phyloP scores from a whole-genome alignment of 2,113 vertebrate genomes.

The Neoarius graeffei region DNA sequence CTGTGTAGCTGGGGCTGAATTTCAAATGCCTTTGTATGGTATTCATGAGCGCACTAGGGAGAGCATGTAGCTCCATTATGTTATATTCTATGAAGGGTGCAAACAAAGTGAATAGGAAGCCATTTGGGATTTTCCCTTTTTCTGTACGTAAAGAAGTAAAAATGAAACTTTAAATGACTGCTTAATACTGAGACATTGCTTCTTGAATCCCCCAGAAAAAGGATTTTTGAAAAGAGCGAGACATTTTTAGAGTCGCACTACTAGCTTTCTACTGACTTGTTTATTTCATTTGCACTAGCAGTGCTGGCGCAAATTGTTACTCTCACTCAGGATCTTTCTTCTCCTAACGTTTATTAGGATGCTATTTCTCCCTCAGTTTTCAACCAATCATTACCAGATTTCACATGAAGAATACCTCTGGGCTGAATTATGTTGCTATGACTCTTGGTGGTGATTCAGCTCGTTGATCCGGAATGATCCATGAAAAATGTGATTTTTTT shows the following conservation, averaged over 20 bases:
- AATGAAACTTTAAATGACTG: not conserved
- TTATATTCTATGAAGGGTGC: not conserved
- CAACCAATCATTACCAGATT: too few relatives aligned
- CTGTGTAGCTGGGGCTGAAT: not conserved
- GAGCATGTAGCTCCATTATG: not conserved
- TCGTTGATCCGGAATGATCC: too few relatives aligned
- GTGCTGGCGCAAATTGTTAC: too few relatives aligned
- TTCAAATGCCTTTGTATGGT: not conserved
- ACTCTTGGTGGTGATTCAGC: too few relatives aligned
- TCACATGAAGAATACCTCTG: too few relatives aligned
- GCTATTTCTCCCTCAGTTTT: too few relatives aligned
- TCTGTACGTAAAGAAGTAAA: not conserved
- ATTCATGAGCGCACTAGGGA: not conserved
- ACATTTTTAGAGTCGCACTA: not conserved
- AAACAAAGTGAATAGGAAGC: not conserved
- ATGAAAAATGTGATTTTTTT: too few relatives aligned
- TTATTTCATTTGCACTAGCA: too few relatives aligned
- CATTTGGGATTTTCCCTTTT: not conserved
- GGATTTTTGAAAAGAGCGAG: not conserved
- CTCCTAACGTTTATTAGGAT: too few relatives aligned
- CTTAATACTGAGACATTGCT: not conserved
- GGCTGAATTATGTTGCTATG: too few relatives aligned
- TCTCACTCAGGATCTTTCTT: too few relatives aligned
- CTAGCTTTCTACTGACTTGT: too few relatives aligned
- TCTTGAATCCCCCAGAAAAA: not conserved